Conservation (phyloP, 2,888 invertebrate genomes). For the Scaptomyza parva region DNA sequence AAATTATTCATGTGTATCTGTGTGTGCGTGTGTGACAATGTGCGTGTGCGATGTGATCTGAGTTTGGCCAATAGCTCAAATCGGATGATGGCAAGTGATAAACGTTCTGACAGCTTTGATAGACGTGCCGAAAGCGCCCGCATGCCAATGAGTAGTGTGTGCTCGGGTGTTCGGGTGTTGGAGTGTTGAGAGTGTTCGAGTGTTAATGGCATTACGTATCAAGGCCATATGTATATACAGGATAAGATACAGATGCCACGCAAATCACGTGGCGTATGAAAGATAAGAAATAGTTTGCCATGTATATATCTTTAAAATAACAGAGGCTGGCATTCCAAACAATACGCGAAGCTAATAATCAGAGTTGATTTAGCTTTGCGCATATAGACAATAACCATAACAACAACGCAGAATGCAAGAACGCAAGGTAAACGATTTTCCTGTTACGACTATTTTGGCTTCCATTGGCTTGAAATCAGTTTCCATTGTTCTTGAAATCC, state of each 20-base stretch:
- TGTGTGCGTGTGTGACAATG: slow-evolving; percentile 7
- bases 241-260: slow-evolving; percentile 1
- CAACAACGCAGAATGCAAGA: neutral
- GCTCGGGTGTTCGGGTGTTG: neutral
- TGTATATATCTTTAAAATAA: slow-evolving; percentile 8
- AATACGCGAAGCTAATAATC: slow-evolving; percentile 4
- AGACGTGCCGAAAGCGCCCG: slow-evolving; percentile 54
- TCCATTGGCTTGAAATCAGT: neutral
- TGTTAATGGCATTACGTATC: slow-evolving; percentile 18
- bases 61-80: slow-evolving; percentile 55
- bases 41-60: slow-evolving; percentile 38
- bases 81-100: slow-evolving; percentile 62
- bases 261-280: slow-evolving; percentile 32
- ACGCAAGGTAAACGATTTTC: neutral
- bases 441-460: neutral
- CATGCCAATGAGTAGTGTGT: slow-evolving; percentile 36
- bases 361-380: neutral
- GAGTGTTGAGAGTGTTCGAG: too few relatives aligned
- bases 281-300: slow-evolving; percentile 15
- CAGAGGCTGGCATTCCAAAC: slow-evolving; percentile 16
- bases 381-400: neutral
- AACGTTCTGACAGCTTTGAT: slow-evolving; percentile 65
- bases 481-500: slow-evolving; percentile 50
- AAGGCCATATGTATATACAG: neutral
- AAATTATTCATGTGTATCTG: slow-evolving; percentile 39